phyloP scores from a whole-genome alignment of 2,797 vertebrate genomes.

The Leucoraja ocellata region DNA sequence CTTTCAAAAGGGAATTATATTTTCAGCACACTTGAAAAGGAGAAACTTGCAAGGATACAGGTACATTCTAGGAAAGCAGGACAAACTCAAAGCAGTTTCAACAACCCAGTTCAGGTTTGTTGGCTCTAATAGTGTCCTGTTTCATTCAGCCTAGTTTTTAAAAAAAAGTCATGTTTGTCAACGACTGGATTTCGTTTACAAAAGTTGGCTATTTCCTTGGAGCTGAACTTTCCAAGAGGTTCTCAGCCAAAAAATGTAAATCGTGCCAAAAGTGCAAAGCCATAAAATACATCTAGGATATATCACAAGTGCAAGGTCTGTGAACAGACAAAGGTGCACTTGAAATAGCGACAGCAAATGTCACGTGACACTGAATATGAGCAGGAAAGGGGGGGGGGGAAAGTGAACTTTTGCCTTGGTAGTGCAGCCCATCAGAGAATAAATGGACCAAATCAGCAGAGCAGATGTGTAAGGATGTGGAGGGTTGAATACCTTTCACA shows the following conservation, averaged over 20 bases:
- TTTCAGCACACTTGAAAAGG: neutral
- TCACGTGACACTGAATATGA: slow-evolving; percentile 74
- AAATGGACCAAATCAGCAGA: slow-evolving; percentile 78
- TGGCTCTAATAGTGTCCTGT: neutral
- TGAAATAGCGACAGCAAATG: slow-evolving; percentile 59
- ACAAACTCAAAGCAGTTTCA: neutral
- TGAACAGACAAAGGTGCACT: slow-evolving; percentile 37
- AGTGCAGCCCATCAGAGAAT: slow-evolving; percentile 74
- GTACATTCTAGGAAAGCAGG: neutral
- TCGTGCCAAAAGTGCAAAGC: neutral
- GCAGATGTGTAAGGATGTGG: slow-evolving; percentile 60
- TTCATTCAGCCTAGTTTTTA: no score
- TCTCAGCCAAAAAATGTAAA: neutral
- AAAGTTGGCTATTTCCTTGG: no score
- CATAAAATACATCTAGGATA: neutral
- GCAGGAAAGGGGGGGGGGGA: slow-evolving; percentile 76
- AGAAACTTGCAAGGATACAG: neutral
- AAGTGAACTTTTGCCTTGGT: slow-evolving; percentile 81
- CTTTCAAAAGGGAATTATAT: neutral
- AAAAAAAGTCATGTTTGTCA: no score
- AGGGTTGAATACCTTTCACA: slow-evolving; percentile 59
- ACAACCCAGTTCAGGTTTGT: neutral
- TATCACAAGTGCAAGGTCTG: neutral
- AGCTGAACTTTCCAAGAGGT: no score
- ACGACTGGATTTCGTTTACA: no score